Evolutionary conservation across 1,140 invertebrate species (phyloP).

Genomic region (Drosophila takahashii): DNA sequence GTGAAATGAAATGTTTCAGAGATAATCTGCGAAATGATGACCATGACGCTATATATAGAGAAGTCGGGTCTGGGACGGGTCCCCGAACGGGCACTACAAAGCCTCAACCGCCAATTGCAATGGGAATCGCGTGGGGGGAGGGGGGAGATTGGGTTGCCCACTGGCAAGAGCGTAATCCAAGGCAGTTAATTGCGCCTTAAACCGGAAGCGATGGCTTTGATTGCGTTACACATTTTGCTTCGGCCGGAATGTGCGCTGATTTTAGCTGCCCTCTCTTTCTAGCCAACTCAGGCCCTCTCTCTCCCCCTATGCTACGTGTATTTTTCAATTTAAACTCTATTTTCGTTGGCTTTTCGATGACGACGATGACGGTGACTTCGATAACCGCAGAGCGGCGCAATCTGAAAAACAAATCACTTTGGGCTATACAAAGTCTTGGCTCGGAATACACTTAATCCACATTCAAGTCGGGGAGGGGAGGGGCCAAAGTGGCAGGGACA

Average conservation of each 20-base stretch:
- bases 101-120: conserved; percentile 1
- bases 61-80: conserved; percentile 25
- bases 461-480: conserved; percentile 44
- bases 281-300: conserved; percentile 4
- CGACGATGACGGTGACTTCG: conserved; percentile 46
- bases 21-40: conserved; percentile 78
- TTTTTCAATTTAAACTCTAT: conserved; percentile 63
- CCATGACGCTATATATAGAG: conserved; percentile 67
- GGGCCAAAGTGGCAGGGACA: conserved; percentile 12
- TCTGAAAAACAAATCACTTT: conserved; percentile 82
- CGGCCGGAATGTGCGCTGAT: conserved; percentile 78
- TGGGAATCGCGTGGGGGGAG: conserved; percentile 1
- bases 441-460: conserved; percentile 81
- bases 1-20: conserved; percentile 49
- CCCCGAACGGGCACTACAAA: conserved; percentile 7
- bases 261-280: conserved; percentile 41
- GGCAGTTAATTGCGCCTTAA: conserved; percentile 81
- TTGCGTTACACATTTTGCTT: conserved; percentile 80
- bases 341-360: conserved; percentile 36
- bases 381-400: conserved; percentile 66
- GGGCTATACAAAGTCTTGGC: conserved; percentile 67
- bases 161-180: conserved; percentile 73
- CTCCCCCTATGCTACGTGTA: conserved; percentile 3
- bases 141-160: conserved; percentile 21
- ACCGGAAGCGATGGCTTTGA: conserved; percentile 83